phyloP scores from a whole-genome alignment of 2,113 vertebrate genomes.

The Beaufortia kweichowensis region DNA sequence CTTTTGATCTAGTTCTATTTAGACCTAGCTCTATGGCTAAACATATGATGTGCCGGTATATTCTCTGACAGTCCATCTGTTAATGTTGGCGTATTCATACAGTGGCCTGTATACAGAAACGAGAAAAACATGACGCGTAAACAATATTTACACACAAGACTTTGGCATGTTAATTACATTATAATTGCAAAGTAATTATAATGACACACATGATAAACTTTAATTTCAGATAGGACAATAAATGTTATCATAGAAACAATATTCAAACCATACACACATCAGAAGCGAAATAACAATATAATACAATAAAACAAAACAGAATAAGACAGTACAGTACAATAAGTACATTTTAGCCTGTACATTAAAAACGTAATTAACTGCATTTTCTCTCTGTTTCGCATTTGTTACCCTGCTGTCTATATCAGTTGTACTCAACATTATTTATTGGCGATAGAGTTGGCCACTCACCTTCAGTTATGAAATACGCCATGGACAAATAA shows the following conservation, averaged over 20 bases:
- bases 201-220: background rate
- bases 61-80: background rate
- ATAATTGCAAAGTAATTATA: background rate
- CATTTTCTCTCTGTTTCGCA: background rate
- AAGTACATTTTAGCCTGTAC: no score
- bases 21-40: background rate
- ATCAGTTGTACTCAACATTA: background rate
- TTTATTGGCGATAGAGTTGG: background rate
- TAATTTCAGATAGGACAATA: background rate
- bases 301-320: background rate
- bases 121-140: background rate
- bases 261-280: no score
- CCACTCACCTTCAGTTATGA: background rate
- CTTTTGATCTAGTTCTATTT: background rate
- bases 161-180: background rate
- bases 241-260: background rate
- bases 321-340: no score
- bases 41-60: background rate
- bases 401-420: background rate
- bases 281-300: background rate
- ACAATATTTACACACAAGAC: background rate
- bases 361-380: no score
- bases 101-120: slow-evolving; percentile 9
- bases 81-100: background rate
- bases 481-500: slow-evolving; percentile 13